Base-by-base conservation (phyloP, 1,140 invertebrate genomes). In the Brachionus angularis region DNA sequence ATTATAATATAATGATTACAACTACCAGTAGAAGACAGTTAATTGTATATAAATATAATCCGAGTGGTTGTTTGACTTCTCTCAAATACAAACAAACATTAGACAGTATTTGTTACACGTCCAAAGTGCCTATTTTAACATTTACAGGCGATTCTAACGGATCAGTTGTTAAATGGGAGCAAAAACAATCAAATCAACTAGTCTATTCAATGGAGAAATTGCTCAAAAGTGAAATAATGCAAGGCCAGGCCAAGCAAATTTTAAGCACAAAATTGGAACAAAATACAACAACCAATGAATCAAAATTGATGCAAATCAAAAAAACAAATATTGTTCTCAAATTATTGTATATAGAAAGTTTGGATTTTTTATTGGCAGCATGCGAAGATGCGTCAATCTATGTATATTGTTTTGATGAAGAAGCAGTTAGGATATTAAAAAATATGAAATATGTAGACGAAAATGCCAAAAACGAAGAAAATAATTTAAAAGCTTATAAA, bases 131-230 rank as follows among this genome's bases (percentile, higher is more conserved):
- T n/a, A 71, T 71, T 58, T 72, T 81, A 25, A 76, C 79, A 25
- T 82, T 81, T 73, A 78, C 75, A 72, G 80, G 79, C 2, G 79
- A 80, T 55, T 73, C 76, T 52, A 76, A 79, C 23, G 79, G 79
- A 16, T 74, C 72, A 5, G 79, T 81, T 39, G 76, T 75, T n/a
- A 81, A 81, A 73, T 82, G 80, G 80, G 80, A 81, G 73, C 74
- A 78, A 53, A 81, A 79, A 78, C 79, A 81, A 73, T 80, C 79
- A 5, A 81, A 80, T 72, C 78, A 79, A 74, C 78, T 80, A 50
- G 78, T 81, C 77, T 82, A 81, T 61, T 31, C 33, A 8, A 71
- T 14, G 8, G 70, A 71, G 34, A 47, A 42, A 31, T 46, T 71
- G 18, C 29, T 70, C 8, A 70, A 70, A 70, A 50, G 46, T 44